Base-by-base conservation (phyloP, 2,888 invertebrate species). In the Actias luna region DNA sequence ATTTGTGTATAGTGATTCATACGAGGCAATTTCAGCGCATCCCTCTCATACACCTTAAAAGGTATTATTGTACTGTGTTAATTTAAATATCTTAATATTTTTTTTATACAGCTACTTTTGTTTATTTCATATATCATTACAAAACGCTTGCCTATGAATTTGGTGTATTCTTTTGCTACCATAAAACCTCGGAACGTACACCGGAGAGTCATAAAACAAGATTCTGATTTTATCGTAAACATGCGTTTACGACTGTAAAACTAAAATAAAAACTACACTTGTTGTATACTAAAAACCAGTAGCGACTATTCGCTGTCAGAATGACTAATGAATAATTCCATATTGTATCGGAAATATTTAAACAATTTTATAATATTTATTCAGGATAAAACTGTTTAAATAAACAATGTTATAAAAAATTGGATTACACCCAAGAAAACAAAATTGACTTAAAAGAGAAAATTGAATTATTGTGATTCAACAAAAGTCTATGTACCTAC, bases 181-280 rank as follows among this genome's bases (percentile, higher is more conserved):
- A 22, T n/a, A 29, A 31, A 60, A 42, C 31, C 12, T 18, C 46
- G 31, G 46, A 65, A 70, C 61, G 63, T 65, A 69, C 67, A 65
- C 64, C 58, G 57, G 63, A 58, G 65, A 66, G 68, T 67, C 69
- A 69, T 70, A 69, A 71, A 69, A 64, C 66, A 63, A 67, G 69
- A 68, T 63, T 60, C 67, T 64, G 64, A 66, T 64, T 65, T 63
- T 62, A 61, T 64, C 60, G 66, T 71, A 70, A 72, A 73, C 70
- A 68, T 65, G 66, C 39, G 27, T 55, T 35, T 55, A 61, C 36
- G 18, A n/a, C 10, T 5, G 18, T 39, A 39, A 29, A 61, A 27
- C 18, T 7, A 57, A 61, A 57, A 57, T 57, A 55, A 8, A 55
- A 39, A 16, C 22, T 18, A 22, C 46, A 39, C 27, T 59, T 7